Percentiles rank a stretch among this genome's conserved stretches.
These are phyloP conservation scores for Poeciliopsis retropinna DNA, from an alignment of 2,113 vertebrate species.

Conservation along the genomic window DNA sequence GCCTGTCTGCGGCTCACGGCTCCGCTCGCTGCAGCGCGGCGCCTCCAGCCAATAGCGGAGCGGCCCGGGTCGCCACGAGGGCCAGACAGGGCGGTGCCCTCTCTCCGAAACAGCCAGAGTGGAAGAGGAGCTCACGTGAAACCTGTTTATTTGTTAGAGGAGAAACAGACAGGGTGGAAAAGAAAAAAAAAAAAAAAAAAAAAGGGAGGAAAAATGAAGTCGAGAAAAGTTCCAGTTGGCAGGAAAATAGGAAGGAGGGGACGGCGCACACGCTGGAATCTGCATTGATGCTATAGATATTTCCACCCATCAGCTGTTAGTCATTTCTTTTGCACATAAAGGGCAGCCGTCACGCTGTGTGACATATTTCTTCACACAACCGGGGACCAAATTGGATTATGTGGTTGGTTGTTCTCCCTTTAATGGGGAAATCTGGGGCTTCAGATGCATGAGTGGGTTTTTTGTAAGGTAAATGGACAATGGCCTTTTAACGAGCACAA, in stretches of 20 bases:
- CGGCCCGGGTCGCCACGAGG: constrained; percentile 35
- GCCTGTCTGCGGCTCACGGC: constrained; percentile 54
- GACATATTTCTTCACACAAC: constrained; percentile 44
- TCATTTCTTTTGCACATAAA: constrained; percentile 57
- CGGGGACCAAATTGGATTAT: constrained; percentile 47
- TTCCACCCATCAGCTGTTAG: constrained; percentile 71
- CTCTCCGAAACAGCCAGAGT: constrained; percentile 31
- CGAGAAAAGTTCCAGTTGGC: constrained; percentile 49
- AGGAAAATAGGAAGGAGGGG: constrained; percentile 36
- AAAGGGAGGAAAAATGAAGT: constrained; percentile 36
- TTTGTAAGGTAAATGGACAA: neutral
- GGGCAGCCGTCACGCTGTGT: constrained; percentile 22
- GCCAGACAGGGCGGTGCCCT: constrained; percentile 70
- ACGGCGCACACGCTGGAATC: constrained; percentile 26
- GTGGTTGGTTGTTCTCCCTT: constrained; percentile 32
- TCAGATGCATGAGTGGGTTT: neutral
- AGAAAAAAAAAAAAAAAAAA: constrained; percentile 1
- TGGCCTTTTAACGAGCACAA: neutral
- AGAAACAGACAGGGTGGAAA: constrained; percentile 33
- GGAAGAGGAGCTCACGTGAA: constrained; percentile 65
- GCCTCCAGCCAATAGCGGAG: constrained; percentile 43
- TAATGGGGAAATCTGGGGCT: constrained; percentile 54
- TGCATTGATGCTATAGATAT: constrained; percentile 55
- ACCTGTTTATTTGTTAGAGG: constrained; percentile 60
- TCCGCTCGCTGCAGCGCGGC: constrained; percentile 27